Evolutionary conservation across 2,113 vertebrate genomes (phyloP), one percentile per base, ranked within the genome.

Genomic region (Haplotaxodon microlepis): DNA sequence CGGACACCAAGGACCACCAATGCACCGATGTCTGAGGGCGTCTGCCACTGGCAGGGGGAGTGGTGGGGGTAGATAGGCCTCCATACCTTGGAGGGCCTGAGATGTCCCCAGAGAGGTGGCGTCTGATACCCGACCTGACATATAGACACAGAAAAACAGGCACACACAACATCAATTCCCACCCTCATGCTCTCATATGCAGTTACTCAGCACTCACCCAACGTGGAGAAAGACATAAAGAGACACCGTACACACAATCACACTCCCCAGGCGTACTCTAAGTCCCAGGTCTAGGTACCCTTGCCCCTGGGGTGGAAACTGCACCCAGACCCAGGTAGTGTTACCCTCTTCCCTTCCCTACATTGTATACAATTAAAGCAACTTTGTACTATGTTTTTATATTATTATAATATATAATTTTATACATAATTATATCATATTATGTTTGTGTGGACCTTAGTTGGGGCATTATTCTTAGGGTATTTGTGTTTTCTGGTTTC

Each of bases 361-460:
- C 42, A 16, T 45, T 45, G 42, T 45, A 56, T 54, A 54, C 9
- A 57, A 29, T 29, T 54, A 54, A 54, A 54, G n/a, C n/a, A 54
- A 54, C 51, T 1, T 54, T 54, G 9, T 21, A 54, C 51, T 21
- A 21, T 54, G 51, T 54, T 54, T 54, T 57, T 57, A 27, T 57
- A 57, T 57, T 57, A 27, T 57, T 54, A 54, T 54, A 54, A 54
- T 54, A 21, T n/a, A n/a, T 21, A 21, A 54, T 54, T 54, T 21
- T 54, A 54, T 54, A 54, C 51, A 54, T 54, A 54, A 57, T 57
- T 57, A 56, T 56, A 56, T 56, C 4, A 56, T 56, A 56, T 56
- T 56, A 56, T 27, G 6, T 56, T 27, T 27, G 4, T 57, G 11
- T 56, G 21, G 54, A 27, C 24, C 21, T 56, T 56, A 56, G 54